Evolutionary conservation across 2,113 vertebrate species (phyloP), one percentile per base, ranked within the genome.

Genomic region (Oxyruncus cristatus): DNA sequence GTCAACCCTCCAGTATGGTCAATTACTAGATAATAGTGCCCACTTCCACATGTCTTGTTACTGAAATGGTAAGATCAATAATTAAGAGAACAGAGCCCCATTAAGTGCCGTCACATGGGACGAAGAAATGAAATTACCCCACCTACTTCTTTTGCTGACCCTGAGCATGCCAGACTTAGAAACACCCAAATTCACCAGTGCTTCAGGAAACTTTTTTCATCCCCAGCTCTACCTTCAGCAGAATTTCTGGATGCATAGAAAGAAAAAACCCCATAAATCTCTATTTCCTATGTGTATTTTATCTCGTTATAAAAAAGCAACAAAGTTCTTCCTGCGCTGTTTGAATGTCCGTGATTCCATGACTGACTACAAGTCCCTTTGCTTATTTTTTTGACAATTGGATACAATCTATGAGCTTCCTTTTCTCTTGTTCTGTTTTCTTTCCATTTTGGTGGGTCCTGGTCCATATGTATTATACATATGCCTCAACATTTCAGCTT

Each of bases 1-100:
- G 93, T 97, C 97, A 97, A 80, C 92, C 97, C 79, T 97, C 91
- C 97, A 97, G 58, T 95, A 95, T 52, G 95, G 97, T 94, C 97
- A 97, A 97, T 98, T 97, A 97, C 88, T n/a, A 88, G 97, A 50
- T 97, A 98, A 98, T 89, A 97, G 93, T 65, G 93, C 94, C 96
- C 95, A 95, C 95, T 98, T 98, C 97, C 92, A 97, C 93, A 79
- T 85, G 95, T 78, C 97, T 97, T 96, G 93, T 85, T 95, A 89
- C 89, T 97, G 96, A 97, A 97, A 97, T 67, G 75, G 76, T 56
- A 49, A 85, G 96, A 97, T 98, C 98, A 97, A 98, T 98, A 98
- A 97, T 96, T 98, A 97, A 98, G 85, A 97, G 93, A 85, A 96
- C 88, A 89, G 17, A 94, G 85, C 87, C 90, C 92, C 97, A 96